Base-by-base conservation (phyloP, 2,888 invertebrate genomes). In the Chelonus formosanus region DNA sequence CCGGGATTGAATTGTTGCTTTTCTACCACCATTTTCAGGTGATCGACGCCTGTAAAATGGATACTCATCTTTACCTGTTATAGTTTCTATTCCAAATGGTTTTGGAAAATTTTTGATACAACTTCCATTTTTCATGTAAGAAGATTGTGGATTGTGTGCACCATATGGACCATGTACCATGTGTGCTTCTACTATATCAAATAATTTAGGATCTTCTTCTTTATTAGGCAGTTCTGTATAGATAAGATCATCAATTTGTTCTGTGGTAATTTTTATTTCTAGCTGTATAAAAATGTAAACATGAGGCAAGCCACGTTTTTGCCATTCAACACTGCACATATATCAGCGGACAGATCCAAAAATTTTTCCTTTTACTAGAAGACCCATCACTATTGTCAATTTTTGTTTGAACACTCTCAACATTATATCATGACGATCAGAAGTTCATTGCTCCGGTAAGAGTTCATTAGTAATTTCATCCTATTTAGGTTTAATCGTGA, bases 91-190 rank as follows among this genome's bases (percentile, higher is more conserved):
- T 4, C 69, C 3, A 7, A 75, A 70, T 32, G 59, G n/a, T 32
- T 67, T 44, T 7, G 83, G 84, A 68, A 75, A 85, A 5, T 65
- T 65, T 69, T 84, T 84, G 0, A 72, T 65, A 73, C 85, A 86
- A 60, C 71, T 73, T 3, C 78, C 79, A 54, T 80, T 72, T n/a
- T 68, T 67, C 83, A 84, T 85, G 73, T 84, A 85, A 2, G 80
- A 78, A 35, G 81, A 77, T 32, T 72, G 70, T 4, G 48, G 59
- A 70, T 82, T 82, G 7, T 75, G 58, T 8, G n/a, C 36, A 5
- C 80, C 80, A 71, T 81, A 82, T 7, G 81, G 80, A 3, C 81
- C 80, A 73, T 83, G 83, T 47, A 80, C 76, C 77, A 80, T 72
- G 59, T 67, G 63, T 20, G 50, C 68, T 45, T 45, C 72, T 36